Conservation (phyloP, 2,888 invertebrate species). For the Pheosia tremula region DNA sequence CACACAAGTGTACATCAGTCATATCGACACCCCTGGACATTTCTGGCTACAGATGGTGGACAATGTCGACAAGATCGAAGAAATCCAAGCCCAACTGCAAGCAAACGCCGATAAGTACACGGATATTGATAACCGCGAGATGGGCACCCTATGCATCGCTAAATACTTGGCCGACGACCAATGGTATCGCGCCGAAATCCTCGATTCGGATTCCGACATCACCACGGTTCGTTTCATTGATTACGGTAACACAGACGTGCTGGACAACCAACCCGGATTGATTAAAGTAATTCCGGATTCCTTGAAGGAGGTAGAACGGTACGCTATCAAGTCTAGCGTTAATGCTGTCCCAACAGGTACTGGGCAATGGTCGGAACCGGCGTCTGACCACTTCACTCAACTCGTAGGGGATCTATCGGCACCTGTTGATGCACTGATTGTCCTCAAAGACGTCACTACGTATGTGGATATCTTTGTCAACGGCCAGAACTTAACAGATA, state of each 20-base stretch:
- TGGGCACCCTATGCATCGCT: slow-evolving; percentile 89
- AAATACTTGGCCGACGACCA: slow-evolving; percentile 92
- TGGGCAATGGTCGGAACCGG: slow-evolving; percentile 87
- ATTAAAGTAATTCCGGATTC: slow-evolving; percentile 86
- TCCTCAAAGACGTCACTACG: slow-evolving; percentile 85
- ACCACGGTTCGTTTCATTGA: slow-evolving; percentile 91
- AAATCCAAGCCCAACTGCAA: slow-evolving; percentile 87
- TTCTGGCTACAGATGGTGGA: slow-evolving; percentile 89
- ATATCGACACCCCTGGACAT: slow-evolving; percentile 90
- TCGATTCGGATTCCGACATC: slow-evolving; percentile 91
- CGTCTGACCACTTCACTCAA: slow-evolving; percentile 82
- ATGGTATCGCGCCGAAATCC: slow-evolving; percentile 97
- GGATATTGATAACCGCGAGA: slow-evolving; percentile 82
- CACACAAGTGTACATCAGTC: slow-evolving; percentile 85
- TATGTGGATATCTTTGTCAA: slow-evolving; percentile 87
- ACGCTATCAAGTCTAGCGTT: slow-evolving; percentile 87
- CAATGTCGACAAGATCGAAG: slow-evolving; percentile 81
- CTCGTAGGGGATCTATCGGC: slow-evolving; percentile 79
- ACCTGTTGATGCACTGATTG: slow-evolving; percentile 78
- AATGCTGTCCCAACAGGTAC: slow-evolving; percentile 87
- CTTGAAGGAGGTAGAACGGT: slow-evolving; percentile 81
- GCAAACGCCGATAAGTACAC: slow-evolving; percentile 79
- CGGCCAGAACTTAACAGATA: slow-evolving; percentile 85
- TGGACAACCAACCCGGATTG: slow-evolving; percentile 85
- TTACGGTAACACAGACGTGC: slow-evolving; percentile 91